Evolutionary conservation across 2,888 invertebrate species (phyloP).

Genomic region (Andrena haemorrhoa): DNA sequence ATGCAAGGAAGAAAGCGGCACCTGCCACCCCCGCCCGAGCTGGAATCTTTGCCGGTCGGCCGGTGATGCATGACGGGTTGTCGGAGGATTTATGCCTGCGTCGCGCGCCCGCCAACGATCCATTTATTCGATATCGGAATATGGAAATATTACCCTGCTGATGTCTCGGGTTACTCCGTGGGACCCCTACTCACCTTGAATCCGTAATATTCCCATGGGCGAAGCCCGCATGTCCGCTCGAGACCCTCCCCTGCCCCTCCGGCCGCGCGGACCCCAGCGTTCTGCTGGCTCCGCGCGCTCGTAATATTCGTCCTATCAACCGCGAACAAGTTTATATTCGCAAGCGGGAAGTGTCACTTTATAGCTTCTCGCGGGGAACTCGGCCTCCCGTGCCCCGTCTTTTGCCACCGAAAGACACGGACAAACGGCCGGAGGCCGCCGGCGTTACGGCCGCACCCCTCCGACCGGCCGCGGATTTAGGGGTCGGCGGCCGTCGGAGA

Average conservation of each 20-base stretch:
- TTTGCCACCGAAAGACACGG: slow-evolving; percentile 72
- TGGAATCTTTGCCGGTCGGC: slow-evolving; percentile 59
- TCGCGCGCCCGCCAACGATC: slow-evolving; percentile 77
- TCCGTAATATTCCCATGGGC: slow-evolving; percentile 79
- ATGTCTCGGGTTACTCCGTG: slow-evolving; percentile 76
- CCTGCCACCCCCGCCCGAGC: slow-evolving; percentile 59
- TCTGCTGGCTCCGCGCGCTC: slow-evolving; percentile 26
- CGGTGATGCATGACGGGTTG: slow-evolving; percentile 80
- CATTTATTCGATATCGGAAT: slow-evolving; percentile 82
- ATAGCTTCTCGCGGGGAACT: slow-evolving; percentile 68
- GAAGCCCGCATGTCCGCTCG: slow-evolving; percentile 74
- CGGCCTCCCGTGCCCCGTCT: slow-evolving; percentile 60
- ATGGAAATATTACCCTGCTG: slow-evolving; percentile 81
- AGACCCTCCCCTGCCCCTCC: slow-evolving; percentile 15
- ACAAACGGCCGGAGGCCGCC: slow-evolving; percentile 61
- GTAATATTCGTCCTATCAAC: slow-evolving; percentile 76
- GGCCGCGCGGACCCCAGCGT: slow-evolving; percentile 20
- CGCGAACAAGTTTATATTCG: slow-evolving; percentile 74
- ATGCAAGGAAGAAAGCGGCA: slow-evolving; percentile 47
- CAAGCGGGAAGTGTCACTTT: slow-evolving; percentile 75
- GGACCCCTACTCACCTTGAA: slow-evolving; percentile 78
- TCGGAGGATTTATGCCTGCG: slow-evolving; percentile 78
- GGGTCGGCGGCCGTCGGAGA: slow-evolving; percentile 66
- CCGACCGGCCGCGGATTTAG: slow-evolving; percentile 42
- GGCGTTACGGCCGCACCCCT: neutral